Evolutionary conservation across 2,888 invertebrate genomes (phyloP), one percentile per base, ranked within the genome.

Genomic region (Congeria kusceri): DNA sequence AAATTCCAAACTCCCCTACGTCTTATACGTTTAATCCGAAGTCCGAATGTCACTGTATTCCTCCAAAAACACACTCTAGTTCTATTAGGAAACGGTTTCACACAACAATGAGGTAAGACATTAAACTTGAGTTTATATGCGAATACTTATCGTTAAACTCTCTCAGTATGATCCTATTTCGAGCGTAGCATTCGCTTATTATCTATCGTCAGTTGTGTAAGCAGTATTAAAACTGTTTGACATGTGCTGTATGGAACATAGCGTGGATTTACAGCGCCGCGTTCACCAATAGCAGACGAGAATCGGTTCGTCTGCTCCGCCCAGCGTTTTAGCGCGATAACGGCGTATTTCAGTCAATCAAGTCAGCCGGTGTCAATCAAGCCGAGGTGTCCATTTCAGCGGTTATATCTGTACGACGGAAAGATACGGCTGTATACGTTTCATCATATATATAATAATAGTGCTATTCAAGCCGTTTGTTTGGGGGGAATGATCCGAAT

Each of bases 301-400:
- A 56, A 57, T 47, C 15, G 39, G 72, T 58, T 69, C 70, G 77
- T 59, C 75, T 72, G 86, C 88, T 88, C 87, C 87, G 87, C 89
- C 89, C 80, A 74, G 70, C 80, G 81, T 69, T 79, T 78, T 78
- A 80, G 72, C 73, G 76, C 72, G 73, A 74, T 77, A 80, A 80
- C 80, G 72, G 71, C 75, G 58, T 59, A 44, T 78, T 53, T 68
- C 80, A 84, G 89, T 89, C 88, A 89, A 89, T 90, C 88, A 88
- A 76, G 77, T 84, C 84, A 78, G 70, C 75, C 79, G 70, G 85
- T 89, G 90, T 87, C 90, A 90, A 90, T 90, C 90, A 90, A 65
- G 28, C 25, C 71, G 28, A 61, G 77, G 81, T 89, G 87, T 88
- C 88, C 88, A 87, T 86, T 86, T 86, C 82, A 74, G 56, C 71